Conservation (phyloP, 2,888 invertebrate species). For the Parnassius smintheus region DNA sequence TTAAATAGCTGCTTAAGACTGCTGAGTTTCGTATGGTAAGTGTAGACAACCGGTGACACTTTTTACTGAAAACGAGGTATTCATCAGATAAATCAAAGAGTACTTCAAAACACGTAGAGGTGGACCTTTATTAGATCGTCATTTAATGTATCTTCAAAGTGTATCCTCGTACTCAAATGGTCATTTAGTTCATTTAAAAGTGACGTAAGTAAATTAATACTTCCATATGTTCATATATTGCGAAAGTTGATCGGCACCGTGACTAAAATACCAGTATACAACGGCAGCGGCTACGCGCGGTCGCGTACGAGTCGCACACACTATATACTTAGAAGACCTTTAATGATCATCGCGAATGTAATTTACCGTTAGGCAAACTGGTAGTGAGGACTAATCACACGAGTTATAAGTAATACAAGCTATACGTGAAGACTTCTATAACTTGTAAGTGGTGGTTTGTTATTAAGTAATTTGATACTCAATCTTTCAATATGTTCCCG, state of each 20-base stretch:
- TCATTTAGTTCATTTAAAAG: constrained; percentile 32
- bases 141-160: constrained; percentile 10
- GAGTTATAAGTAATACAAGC: not conserved
- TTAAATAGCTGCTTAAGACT: too few species aligned
- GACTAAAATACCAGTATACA: constrained; percentile 31
- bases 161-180: constrained; percentile 25
- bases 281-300: constrained; percentile 26
- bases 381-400: not conserved
- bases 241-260: constrained; percentile 32
- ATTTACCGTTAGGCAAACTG: constrained; percentile 10
- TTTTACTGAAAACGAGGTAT: too few species aligned
- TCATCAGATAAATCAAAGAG: too few species aligned
- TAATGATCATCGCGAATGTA: constrained; percentile 4
- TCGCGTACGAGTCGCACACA: constrained; percentile 28
- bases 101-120: too few species aligned
- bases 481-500: constrained; percentile 7
- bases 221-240: constrained; percentile 31
- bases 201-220: constrained; percentile 36
- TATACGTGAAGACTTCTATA: not conserved
- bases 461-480: constrained; percentile 2
- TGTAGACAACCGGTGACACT: too few species aligned
- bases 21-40: too few species aligned
- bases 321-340: constrained; percentile 6
- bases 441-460: constrained; percentile 14
- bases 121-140: not conserved